Base-by-base conservation (phyloP, 2,888 invertebrate genomes). In the Gastracanthus pulcherrimus region DNA sequence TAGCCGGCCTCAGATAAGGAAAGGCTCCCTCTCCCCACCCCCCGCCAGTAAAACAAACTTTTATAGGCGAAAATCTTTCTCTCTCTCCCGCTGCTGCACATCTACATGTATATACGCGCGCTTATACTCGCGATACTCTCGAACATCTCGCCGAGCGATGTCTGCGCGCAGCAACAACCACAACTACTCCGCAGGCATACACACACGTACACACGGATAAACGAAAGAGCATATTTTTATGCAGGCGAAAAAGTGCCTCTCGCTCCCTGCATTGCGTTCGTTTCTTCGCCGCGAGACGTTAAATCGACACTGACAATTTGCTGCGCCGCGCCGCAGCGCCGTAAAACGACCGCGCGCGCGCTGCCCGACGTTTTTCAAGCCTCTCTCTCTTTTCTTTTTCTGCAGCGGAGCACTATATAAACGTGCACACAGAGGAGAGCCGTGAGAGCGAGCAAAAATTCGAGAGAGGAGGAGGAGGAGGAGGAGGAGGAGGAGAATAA, bases 281-380 rank as follows among this genome's bases (percentile, higher is more conserved):
- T n/a, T n/a, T n/a, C n/a, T n/a, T n/a, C n/a, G n/a, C 48, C n/a
- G 26, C 31, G 48, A 69, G 51, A 51, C 51, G 60, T 74, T 38
- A 74, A 74, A 74, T 74, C 72, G 72, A 62, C 62, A 74, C 72
- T 74, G 72, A 74, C 72, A 74, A 74, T 74, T 74, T 62, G 72
- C 72, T 31, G 23, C 29, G 29, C 5, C 62, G 34, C n/a, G 72
- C 72, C n/a, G 23, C 29, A 34, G 13, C 62, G 34, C n/a, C 34
- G 31, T 31, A 34, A 34, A 34, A 31, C 34, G 31, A 13, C 62
- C n/a, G 26, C 11, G 5, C 51, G 34, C 34, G 36, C 66, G 38
- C 38, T 19, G 38, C 4, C 38, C 66, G 38, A 66, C 36, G 66
- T 66, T 66, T 66, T 66, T 66, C 66, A 26, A 55, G 55, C 55